Evolutionary conservation across 2,797 vertebrate species (phyloP).

Genomic region (Manis crassicaudata): DNA sequence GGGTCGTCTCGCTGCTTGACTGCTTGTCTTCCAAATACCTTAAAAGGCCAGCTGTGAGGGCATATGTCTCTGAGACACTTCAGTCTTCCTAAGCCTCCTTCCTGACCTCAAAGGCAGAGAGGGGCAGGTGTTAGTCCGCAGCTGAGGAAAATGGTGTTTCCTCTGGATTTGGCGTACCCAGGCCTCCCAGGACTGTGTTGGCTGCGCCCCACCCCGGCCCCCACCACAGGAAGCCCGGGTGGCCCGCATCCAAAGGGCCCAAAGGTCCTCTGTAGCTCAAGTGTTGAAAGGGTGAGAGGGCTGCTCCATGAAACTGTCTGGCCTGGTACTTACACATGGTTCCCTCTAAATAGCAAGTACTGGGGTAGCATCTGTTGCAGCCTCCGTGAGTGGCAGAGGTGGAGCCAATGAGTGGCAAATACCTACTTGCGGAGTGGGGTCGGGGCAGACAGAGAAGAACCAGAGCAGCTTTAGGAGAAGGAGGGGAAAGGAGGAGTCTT

Average conservation of each 20-base stretch:
- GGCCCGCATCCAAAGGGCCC: neutral
- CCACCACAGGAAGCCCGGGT: neutral
- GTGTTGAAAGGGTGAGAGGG: neutral
- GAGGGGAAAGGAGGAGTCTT: neutral
- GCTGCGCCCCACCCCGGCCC: neutral
- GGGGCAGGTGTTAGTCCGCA: neutral
- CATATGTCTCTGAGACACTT: neutral
- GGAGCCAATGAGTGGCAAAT: neutral
- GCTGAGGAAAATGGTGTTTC: neutral
- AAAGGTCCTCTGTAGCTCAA: neutral
- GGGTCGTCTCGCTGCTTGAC: neutral
- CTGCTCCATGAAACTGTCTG: neutral
- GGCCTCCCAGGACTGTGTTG: neutral
- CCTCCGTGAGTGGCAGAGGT: neutral
- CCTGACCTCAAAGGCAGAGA: neutral
- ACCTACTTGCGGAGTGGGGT: neutral
- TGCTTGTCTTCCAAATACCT: neutral
- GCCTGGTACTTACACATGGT: neutral
- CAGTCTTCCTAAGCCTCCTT: neutral
- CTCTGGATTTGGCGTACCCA: neutral
- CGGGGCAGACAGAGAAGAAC: neutral
- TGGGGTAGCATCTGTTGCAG: neutral
- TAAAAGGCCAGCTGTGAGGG: neutral
- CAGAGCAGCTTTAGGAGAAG: neutral
- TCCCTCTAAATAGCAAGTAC: neutral